Evolutionary conservation across 1,140 invertebrate genomes (phyloP).

Genomic region (Polyergus mexicanus): DNA sequence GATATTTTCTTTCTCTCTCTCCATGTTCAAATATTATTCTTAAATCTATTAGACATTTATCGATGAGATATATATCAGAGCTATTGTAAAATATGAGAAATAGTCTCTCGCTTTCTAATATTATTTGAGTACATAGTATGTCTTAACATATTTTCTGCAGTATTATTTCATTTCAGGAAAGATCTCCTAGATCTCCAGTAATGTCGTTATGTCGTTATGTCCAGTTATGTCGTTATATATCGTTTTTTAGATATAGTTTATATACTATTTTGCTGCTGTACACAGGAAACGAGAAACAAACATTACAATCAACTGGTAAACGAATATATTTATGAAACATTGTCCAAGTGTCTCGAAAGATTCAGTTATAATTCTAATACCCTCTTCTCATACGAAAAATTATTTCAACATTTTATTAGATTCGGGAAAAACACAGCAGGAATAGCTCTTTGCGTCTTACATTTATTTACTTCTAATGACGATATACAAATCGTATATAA

Average conservation of each 20-base stretch:
- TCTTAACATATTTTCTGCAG: not conserved
- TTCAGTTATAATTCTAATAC: constrained; percentile 73
- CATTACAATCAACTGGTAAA: constrained; percentile 84
- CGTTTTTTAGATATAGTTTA: constrained; percentile 87
- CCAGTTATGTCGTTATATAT: constrained; percentile 84
- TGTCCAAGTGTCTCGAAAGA: constrained; percentile 77
- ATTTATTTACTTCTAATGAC: constrained; percentile 63
- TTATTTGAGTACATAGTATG: not conserved
- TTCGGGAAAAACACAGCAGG: constrained; percentile 74
- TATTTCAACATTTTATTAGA: constrained; percentile 72
- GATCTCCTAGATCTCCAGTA: constrained; percentile 86
- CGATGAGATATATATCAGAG: not conserved
- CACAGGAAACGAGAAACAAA: constrained; percentile 81
- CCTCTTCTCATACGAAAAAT: constrained; percentile 75
- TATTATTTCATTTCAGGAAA: constrained; percentile 47
- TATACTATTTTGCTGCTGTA: constrained; percentile 86
- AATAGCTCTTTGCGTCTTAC: constrained; percentile 67
- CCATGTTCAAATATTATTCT: not conserved
- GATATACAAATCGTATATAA: constrained; percentile 24
- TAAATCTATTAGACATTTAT: not conserved
- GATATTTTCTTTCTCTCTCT: constrained; percentile 40
- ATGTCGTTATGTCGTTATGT: too few species aligned
- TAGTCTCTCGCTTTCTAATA: too few species aligned
- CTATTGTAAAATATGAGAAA: not conserved
- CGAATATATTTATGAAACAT: constrained; percentile 85